These are phyloP conservation scores for Acropternis orthonyx DNA, from an alignment of 2,797 vertebrate species.

Conservation along the genomic window DNA sequence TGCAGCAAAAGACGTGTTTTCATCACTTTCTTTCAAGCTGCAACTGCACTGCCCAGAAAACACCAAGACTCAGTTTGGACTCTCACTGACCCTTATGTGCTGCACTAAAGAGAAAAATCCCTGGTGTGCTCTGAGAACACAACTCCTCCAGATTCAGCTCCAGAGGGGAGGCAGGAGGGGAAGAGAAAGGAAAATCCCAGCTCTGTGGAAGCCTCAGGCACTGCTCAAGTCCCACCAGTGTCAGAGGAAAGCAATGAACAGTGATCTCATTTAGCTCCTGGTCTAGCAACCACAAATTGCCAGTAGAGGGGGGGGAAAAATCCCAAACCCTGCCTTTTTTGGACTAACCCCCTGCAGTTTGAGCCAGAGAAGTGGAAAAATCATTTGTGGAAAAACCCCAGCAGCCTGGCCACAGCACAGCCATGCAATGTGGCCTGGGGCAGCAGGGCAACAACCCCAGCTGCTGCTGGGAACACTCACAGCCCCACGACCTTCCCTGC, in stretches of 20 bases:
- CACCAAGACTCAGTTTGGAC: background rate
- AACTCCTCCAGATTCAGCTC: background rate
- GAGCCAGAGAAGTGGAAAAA: conserved; percentile 49
- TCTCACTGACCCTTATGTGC: background rate
- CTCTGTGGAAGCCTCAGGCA: background rate
- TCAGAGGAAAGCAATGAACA: background rate
- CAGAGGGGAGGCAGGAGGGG: background rate
- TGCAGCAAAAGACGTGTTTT: background rate
- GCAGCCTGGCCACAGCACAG: background rate
- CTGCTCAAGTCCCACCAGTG: background rate
- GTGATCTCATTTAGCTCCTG: background rate
- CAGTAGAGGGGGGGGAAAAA: background rate
- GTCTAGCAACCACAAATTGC: background rate
- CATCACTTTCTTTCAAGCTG: background rate
- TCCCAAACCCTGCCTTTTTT: background rate
- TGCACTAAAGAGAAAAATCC: background rate
- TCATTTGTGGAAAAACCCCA: background rate
- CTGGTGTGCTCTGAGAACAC: background rate
- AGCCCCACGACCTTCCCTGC: background rate
- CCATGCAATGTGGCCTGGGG: background rate
- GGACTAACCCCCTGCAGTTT: background rate
- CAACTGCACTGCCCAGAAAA: background rate
- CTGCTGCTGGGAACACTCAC: background rate
- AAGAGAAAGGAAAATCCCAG: background rate
- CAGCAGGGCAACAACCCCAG: conserved; percentile 7